A percentile compares a stretch with the other conserved stretches of the same genome.
phyloP scores from a whole-genome alignment of 2,113 vertebrate genomes.

The Pantherophis guttatus region DNA sequence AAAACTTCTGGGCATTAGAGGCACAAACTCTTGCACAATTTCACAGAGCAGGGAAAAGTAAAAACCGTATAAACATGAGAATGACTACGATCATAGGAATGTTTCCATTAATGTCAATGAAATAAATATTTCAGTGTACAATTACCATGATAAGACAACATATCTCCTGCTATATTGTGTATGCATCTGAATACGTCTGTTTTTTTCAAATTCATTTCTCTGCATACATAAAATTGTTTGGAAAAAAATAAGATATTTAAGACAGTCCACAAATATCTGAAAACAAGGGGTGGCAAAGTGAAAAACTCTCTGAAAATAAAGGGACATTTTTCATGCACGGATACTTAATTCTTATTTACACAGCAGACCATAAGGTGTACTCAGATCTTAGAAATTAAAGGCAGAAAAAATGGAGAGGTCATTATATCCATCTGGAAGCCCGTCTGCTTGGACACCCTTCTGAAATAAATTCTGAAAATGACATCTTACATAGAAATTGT shows the following conservation, averaged over 20 bases:
- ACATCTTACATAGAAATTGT: neutral
- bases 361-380: conserved; percentile 4
- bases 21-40: neutral
- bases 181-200: neutral
- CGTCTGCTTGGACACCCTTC: conserved; percentile 18
- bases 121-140: neutral
- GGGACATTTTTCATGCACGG: conserved; percentile 1
- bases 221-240: neutral
- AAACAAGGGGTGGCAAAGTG: neutral
- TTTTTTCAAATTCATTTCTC: neutral
- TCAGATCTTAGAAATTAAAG: conserved; percentile 17
- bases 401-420: neutral
- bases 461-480: neutral
- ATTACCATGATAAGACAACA: neutral
- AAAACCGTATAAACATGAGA: neutral
- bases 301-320: neutral
- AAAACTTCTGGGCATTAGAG: neutral
- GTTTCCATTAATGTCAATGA: neutral
- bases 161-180: neutral
- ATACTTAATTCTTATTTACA: neutral
- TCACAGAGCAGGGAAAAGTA: neutral
- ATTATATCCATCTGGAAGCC: conserved; percentile 24
- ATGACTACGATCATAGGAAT: neutral
- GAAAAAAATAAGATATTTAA: neutral
- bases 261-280: neutral